A percentile compares a stretch with the other conserved stretches of the same genome.
Evolutionary conservation across 2,113 vertebrate genomes (phyloP).

Genomic region (Phyllostomus hastatus): DNA sequence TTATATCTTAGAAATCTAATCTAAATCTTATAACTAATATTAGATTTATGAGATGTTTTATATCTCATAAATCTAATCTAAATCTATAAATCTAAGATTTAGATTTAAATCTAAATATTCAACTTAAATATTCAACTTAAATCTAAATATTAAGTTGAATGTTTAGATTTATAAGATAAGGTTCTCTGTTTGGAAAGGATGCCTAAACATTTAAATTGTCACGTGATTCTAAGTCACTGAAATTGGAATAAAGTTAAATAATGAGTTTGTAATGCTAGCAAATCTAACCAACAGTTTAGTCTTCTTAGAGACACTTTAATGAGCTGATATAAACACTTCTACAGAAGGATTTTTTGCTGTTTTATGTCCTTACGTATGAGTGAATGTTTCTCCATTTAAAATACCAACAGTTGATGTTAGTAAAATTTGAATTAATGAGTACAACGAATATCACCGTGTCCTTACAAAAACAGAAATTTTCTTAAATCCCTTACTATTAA

Average conservation of each 20-base stretch:
- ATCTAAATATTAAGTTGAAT: no score
- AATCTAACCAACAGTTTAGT: not conserved
- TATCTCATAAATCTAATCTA: no score
- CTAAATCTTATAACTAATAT: no score
- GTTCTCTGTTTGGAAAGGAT: not conserved
- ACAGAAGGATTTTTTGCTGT: not conserved
- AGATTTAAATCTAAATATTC: no score
- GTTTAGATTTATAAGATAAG: no score
- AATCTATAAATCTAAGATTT: no score
- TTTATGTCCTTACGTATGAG: not conserved
- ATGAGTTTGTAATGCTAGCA: not conserved
- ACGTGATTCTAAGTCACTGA: not conserved
- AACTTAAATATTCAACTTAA: no score
- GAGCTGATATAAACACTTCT: not conserved
- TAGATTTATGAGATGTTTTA: no score
- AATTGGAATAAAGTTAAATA: not conserved
- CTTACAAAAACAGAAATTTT: not conserved
- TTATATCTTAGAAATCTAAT: no score
- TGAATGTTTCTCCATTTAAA: slow-evolving; percentile 40
- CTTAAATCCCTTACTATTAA: slow-evolving; percentile 6
- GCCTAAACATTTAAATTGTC: not conserved
- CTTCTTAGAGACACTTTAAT: not conserved
- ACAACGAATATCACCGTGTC: not conserved
- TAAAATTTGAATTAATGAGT: not conserved
- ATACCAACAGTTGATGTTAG: not conserved